phyloP scores from a whole-genome alignment of 1,140 invertebrate genomes.

The Drosophila orosa region DNA sequence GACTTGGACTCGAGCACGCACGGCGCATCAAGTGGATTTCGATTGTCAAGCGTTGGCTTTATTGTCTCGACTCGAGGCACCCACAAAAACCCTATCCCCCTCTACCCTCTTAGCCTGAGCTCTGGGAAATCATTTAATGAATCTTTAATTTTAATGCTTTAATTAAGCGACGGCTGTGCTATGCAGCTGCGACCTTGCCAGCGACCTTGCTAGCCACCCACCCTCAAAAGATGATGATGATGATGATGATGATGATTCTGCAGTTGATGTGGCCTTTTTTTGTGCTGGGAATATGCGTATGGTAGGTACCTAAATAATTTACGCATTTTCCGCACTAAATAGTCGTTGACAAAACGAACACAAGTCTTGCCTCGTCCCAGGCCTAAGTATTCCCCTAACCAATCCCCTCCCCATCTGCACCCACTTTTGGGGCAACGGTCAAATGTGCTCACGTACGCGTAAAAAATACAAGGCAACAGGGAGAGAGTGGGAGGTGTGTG shows the following conservation, averaged over 20 bases:
- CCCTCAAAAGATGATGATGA: neutral
- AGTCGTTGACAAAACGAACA: constrained; percentile 64
- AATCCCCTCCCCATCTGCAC: constrained; percentile 4
- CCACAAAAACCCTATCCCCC: neutral
- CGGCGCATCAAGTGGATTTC: constrained; percentile 75
- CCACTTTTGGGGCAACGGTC: constrained; percentile 32
- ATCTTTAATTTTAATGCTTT: constrained; percentile 81
- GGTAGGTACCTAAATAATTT: constrained; percentile 67
- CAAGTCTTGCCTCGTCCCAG: neutral
- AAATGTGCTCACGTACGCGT: constrained; percentile 70
- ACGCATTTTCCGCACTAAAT: constrained; percentile 77
- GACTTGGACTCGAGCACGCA: constrained; percentile 75
- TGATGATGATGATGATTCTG: constrained; percentile 20
- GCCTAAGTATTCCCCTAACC: neutral
- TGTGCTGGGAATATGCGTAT: constrained; percentile 35
- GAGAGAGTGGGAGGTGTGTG: constrained; percentile 15
- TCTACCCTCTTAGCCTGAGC: constrained; percentile 1
- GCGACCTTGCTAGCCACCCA: constrained; percentile 56
- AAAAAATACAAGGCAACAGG: constrained; percentile 54
- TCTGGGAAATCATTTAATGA: constrained; percentile 64
- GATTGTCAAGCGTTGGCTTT: constrained; percentile 65
- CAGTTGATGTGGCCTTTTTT: constrained; percentile 19
- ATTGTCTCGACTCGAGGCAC: constrained; percentile 18
- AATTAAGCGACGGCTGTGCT: constrained; percentile 49
- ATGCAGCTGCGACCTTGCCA: constrained; percentile 56